Conservation (phyloP, 2,797 vertebrate genomes). For the Lacerta bilineata region DNA sequence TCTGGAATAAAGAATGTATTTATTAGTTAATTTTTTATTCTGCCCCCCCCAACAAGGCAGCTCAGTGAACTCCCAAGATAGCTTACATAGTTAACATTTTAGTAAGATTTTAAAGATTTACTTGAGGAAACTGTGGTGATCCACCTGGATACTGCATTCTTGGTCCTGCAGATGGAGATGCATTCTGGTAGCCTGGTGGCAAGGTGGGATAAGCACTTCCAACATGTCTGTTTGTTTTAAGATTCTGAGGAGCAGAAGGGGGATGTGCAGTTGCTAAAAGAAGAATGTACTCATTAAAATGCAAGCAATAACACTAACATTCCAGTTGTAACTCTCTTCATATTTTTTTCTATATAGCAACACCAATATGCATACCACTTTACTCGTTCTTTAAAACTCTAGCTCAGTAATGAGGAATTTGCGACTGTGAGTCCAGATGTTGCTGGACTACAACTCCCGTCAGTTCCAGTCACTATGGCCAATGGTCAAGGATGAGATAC, state of each 20-base stretch:
- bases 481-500: not conserved
- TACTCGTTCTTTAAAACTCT: not conserved
- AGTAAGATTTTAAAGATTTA: slow-evolving; percentile 61
- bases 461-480: not conserved
- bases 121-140: slow-evolving; percentile 89
- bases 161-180: slow-evolving; percentile 72
- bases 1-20: too few relatives aligned
- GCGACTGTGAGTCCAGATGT: not conserved
- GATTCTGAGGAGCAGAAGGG: slow-evolving; percentile 78
- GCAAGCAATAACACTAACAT: slow-evolving; percentile 19
- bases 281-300: slow-evolving; percentile 50
- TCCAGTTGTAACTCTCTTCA: not conserved
- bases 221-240: slow-evolving; percentile 83
- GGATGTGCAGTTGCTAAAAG: slow-evolving; percentile 80
- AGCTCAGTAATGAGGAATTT: not conserved
- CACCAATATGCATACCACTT: not conserved
- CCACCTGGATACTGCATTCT: slow-evolving; percentile 84
- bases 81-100: not conserved
- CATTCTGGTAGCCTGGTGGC: slow-evolving; percentile 91
- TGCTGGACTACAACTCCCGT: not conserved
- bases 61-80: not conserved
- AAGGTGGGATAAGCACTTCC: slow-evolving; percentile 90
- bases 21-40: too few relatives aligned
- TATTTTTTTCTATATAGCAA: not conserved
- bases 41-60: too few relatives aligned